Evolutionary conservation across 2,113 vertebrate species (phyloP), one percentile per base, ranked within the genome.

Genomic region (Crotalus horridus): DNA sequence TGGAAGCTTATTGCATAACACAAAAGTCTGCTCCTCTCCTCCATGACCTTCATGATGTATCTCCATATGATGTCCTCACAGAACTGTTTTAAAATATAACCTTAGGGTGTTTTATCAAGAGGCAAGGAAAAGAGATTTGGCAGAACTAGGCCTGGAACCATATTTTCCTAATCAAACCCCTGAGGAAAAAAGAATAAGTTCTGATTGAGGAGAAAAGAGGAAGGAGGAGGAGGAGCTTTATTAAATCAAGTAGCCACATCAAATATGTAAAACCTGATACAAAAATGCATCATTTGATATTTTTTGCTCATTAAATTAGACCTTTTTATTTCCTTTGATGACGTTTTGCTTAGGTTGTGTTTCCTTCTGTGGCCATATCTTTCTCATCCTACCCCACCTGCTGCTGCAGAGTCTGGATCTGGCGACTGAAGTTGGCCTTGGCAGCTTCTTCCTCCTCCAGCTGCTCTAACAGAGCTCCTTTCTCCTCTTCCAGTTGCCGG

Each of bases 401-500:
- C 89, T 98, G 97, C 26, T 96, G 97, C 88, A 96, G 96, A 85
- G 95, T 97, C 96, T 98, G 98, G 33, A 98, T 97, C 96, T 98
- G 98, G 21, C 98, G 97, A 59, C 23, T 95, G 53, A 98, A 91
- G 91, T 98, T 98, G 94, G 96, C 98, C 94, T 95, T 97, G 91
- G 96, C 96, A 0, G 98, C 96, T 0, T 98, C 98, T 86, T 99
- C 99, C 90, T 99, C 98, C 26, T 99, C 98, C 17, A 99, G 96
- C 94, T 98, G 98, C 92, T 99, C 99, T 95, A 98, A 97, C 56
- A 99, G 96, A 9, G 97, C 97, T 0, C 96, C 96, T 43, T 96
- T 98, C 93, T 99, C 99, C 0, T 98, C 98, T 96, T 99, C 98
- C 95, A 99, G 95, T n/a, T 96, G 97, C 88, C 98, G 98, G 0